phyloP scores from a whole-genome alignment of 2,113 vertebrate species.

The Eretmochelys imbricata region DNA sequence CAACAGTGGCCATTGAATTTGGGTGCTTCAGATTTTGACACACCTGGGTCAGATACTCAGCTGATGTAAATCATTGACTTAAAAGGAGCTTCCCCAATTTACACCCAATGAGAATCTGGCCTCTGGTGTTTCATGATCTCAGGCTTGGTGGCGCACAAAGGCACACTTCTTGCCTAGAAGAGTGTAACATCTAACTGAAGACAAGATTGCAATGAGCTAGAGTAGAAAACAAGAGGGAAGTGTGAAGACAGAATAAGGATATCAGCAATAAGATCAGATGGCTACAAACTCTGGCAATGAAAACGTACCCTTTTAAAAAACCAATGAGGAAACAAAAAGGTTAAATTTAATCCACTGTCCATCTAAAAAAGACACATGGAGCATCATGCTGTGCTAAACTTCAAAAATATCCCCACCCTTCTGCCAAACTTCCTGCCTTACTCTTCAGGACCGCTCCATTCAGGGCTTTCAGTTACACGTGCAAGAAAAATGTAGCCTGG shows the following conservation, averaged over 20 bases:
- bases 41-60: not conserved
- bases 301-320: constrained; percentile 48
- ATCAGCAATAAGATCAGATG: constrained; percentile 61
- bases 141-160: constrained; percentile 61
- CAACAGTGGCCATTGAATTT: no score
- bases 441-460: not conserved
- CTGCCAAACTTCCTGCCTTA: not conserved
- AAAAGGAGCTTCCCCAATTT: constrained; percentile 61
- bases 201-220: constrained; percentile 49
- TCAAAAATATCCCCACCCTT: not conserved
- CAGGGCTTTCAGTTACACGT: constrained; percentile 33
- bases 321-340: constrained; percentile 12
- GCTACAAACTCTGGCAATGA: not conserved
- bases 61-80: constrained; percentile 59
- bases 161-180: constrained; percentile 46
- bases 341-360: constrained; percentile 68
- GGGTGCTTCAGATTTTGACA: not conserved
- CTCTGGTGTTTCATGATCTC: constrained; percentile 61
- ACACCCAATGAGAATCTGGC: constrained; percentile 57
- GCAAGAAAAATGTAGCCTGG: not conserved
- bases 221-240: constrained; percentile 70
- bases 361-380: constrained; percentile 43
- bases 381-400: not conserved
- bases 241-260: constrained; percentile 59
- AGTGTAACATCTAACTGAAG: constrained; percentile 65